These are phyloP conservation scores for Nomada ferruginata DNA, from an alignment of 2,888 invertebrate species.

Conservation along the genomic window DNA sequence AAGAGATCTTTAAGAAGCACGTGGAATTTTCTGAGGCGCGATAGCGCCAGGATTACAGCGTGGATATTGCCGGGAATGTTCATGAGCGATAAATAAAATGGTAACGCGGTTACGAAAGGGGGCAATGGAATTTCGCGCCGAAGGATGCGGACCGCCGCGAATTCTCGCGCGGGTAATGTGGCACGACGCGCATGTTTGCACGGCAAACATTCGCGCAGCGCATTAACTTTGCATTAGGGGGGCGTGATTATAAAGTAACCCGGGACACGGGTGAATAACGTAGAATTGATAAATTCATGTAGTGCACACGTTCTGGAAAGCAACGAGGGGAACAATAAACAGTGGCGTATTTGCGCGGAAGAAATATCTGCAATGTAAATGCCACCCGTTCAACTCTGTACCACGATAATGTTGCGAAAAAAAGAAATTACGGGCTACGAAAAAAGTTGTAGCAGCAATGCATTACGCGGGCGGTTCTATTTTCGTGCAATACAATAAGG, in stretches of 20 bases:
- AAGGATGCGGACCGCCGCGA: background rate
- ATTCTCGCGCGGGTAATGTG: background rate
- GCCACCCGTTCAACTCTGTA: background rate
- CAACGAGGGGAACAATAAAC: constrained; percentile 21
- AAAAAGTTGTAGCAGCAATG: constrained; percentile 10
- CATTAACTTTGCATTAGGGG: constrained; percentile 2
- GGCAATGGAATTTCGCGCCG: constrained; percentile 1
- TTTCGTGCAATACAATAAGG: background rate
- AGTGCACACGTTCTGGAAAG: background rate
- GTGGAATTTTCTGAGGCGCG: background rate
- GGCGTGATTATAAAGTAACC: constrained; percentile 7
- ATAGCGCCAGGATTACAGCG: background rate
- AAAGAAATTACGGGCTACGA: constrained; percentile 13
- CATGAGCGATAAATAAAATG: constrained; percentile 15
- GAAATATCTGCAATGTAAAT: constrained; percentile 41
- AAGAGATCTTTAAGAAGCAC: too few species aligned
- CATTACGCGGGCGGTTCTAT: constrained; percentile 3
- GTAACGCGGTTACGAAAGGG: constrained; percentile 8
- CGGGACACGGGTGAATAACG: background rate
- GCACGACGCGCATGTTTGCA: background rate
- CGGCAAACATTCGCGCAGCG: background rate
- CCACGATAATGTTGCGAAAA: background rate
- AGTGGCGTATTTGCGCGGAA: constrained; percentile 1
- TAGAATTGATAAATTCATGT: constrained; percentile 31
- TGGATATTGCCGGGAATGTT: background rate